phyloP scores from a whole-genome alignment of 2,888 invertebrate genomes.

The Andrena minutula region DNA sequence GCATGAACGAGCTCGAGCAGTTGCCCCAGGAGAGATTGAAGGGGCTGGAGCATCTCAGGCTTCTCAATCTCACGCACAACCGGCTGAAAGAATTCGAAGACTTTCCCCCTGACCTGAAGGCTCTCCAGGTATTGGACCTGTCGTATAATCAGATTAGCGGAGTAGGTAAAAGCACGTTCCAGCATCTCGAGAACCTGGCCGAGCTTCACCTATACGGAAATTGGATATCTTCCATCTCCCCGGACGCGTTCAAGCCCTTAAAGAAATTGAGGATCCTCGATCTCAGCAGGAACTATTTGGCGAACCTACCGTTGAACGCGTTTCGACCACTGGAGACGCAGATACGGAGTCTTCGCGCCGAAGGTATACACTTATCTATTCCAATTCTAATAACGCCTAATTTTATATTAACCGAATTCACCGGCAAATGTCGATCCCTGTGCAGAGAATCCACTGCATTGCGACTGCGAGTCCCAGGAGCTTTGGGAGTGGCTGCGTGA shows the following conservation, averaged over 20 bases:
- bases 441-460: constrained; percentile 94
- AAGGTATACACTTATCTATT: constrained; percentile 88
- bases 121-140: constrained; percentile 92
- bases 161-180: constrained; percentile 91
- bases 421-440: background rate
- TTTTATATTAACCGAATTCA: background rate
- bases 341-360: constrained; percentile 91
- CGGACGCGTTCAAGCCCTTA: constrained; percentile 91
- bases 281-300: constrained; percentile 93
- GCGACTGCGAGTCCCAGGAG: constrained; percentile 95
- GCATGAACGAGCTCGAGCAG: constrained; percentile 92
- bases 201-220: constrained; percentile 93
- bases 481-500: constrained; percentile 97
- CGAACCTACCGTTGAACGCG: constrained; percentile 92
- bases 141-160: constrained; percentile 93
- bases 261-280: constrained; percentile 92
- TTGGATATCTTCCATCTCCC: constrained; percentile 91
- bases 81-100: constrained; percentile 92
- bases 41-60: constrained; percentile 90
- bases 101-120: constrained; percentile 91
- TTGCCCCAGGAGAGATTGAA: constrained; percentile 94
- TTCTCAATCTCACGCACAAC: constrained; percentile 94
- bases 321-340: constrained; percentile 93
- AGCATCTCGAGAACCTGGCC: constrained; percentile 90
- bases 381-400: background rate